These are phyloP conservation scores for Apodemia mormo DNA, from an alignment of 2,888 invertebrate genomes.

Conservation along the genomic window DNA sequence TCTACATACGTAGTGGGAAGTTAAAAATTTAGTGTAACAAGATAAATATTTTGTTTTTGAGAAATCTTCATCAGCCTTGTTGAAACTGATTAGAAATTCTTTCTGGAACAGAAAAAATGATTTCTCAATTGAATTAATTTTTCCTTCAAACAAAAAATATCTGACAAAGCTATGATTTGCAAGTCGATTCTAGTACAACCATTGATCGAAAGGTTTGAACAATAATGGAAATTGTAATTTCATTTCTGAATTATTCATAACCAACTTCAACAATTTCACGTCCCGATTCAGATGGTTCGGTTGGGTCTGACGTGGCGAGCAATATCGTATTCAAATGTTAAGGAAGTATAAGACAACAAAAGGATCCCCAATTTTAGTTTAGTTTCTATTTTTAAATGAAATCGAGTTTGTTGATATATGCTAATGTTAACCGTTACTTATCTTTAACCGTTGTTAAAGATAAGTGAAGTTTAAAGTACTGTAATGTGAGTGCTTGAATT, in stretches of 20 bases:
- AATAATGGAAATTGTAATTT: constrained; percentile 34
- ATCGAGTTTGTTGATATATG: too few relatives aligned
- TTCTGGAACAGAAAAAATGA: too few relatives aligned
- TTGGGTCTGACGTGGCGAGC: not conserved
- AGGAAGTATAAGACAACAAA: not conserved
- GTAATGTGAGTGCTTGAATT: too few relatives aligned
- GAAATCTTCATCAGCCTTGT: too few relatives aligned
- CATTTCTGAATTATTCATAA: constrained; percentile 36
- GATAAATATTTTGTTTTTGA: too few relatives aligned
- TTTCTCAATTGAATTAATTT: not conserved
- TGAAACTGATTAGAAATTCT: too few relatives aligned
- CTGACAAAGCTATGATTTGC: not conserved
- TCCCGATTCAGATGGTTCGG: constrained; percentile 14
- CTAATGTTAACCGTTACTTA: too few relatives aligned
- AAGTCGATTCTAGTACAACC: constrained; percentile 18
- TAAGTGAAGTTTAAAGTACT: too few relatives aligned
- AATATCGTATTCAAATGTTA: not conserved
- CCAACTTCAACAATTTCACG: constrained; percentile 27
- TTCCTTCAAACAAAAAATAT: not conserved
- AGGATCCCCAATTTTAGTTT: not conserved
- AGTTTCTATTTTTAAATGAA: not conserved
- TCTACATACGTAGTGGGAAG: too few relatives aligned
- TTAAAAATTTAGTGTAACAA: too few relatives aligned
- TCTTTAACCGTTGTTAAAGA: too few relatives aligned
- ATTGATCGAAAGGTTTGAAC: constrained; percentile 26